Conservation (phyloP, 2,113 vertebrate genomes). For the Anas platyrhynchos region DNA sequence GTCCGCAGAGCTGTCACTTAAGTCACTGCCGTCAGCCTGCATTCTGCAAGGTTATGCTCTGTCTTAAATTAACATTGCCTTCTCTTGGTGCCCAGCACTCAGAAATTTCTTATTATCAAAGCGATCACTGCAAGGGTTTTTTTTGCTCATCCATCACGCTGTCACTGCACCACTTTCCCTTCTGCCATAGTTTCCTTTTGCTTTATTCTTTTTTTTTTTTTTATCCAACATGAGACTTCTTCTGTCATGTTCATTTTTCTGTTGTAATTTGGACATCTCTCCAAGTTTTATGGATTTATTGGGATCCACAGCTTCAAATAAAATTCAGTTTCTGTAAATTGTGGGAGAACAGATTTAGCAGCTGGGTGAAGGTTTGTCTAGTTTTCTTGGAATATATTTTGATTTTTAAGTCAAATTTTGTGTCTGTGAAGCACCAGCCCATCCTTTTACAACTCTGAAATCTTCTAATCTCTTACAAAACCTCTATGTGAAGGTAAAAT, state of each 20-base stretch:
- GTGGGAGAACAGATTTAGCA: not conserved
- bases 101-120: not conserved
- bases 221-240: not conserved
- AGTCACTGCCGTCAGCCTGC: not conserved
- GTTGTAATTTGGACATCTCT: not conserved
- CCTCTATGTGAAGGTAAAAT: not conserved
- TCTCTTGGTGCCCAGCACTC: not conserved
- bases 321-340: not conserved
- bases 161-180: not conserved
- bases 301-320: not conserved
- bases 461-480: not conserved
- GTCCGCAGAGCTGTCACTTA: not conserved
- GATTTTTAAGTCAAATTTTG: not conserved
- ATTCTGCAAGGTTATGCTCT: not conserved
- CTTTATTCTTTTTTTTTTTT: not conserved
- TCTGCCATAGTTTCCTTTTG: not conserved
- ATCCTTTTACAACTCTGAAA: not conserved
- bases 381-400: not conserved
- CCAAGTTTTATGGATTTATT: not conserved
- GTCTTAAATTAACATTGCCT: not conserved
- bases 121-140: not conserved
- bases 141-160: not conserved
- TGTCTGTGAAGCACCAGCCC: not conserved
- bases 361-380: not conserved
- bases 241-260: not conserved